These are phyloP conservation scores for Rhagoletis pomonella DNA, from an alignment of 1,140 invertebrate species.

Conservation along the genomic window DNA sequence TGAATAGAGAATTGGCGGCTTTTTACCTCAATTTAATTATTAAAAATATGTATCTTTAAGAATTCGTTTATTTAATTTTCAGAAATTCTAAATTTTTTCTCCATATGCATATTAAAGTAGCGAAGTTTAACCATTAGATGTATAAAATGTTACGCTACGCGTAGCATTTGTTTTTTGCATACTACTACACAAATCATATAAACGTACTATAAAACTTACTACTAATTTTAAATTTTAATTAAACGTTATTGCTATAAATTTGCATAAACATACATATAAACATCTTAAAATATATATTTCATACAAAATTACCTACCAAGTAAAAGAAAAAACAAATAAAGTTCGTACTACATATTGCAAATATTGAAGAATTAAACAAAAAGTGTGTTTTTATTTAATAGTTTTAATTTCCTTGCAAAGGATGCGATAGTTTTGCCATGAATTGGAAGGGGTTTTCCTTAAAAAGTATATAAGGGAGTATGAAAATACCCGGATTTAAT, in stretches of 20 bases:
- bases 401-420: neutral
- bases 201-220: neutral
- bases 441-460: too few species aligned
- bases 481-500: too few species aligned
- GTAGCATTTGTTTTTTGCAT: neutral
- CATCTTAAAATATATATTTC: constrained; percentile 23
- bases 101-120: neutral
- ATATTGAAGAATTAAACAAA: constrained; percentile 33
- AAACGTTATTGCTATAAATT: constrained; percentile 46
- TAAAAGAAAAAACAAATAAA: constrained; percentile 46
- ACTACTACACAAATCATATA: neutral
- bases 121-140: too few species aligned
- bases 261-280: constrained; percentile 24
- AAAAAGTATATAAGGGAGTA: too few species aligned
- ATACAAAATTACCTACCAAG: constrained; percentile 38
- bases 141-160: neutral
- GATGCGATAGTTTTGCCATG: too few species aligned
- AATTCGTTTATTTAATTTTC: neutral
- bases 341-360: constrained; percentile 47
- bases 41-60: too few species aligned
- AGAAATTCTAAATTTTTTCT: neutral
- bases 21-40: neutral
- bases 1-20: constrained; percentile 16
- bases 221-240: constrained; percentile 30
- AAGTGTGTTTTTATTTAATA: neutral